phyloP scores from a whole-genome alignment of 2,888 invertebrate species.

The Leucozona laternaria region DNA sequence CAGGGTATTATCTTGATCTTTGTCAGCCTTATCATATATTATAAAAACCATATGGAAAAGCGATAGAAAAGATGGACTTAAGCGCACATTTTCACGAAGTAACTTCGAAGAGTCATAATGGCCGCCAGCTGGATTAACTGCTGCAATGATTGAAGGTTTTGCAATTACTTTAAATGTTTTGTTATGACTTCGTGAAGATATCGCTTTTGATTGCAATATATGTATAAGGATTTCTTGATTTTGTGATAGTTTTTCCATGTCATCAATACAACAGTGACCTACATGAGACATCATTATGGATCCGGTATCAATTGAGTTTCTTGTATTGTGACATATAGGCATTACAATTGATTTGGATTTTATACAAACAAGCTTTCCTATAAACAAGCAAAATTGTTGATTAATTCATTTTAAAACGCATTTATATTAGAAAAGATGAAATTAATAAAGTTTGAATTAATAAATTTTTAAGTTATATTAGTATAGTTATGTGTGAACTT shows the following conservation, averaged over 20 bases:
- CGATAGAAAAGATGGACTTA: constrained; percentile 93
- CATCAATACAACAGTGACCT: constrained; percentile 97
- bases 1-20: constrained; percentile 82
- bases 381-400: neutral
- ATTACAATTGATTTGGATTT: constrained; percentile 2
- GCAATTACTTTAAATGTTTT: constrained; percentile 92
- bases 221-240: constrained; percentile 94
- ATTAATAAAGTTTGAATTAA: too few species aligned
- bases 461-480: too few species aligned
- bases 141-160: constrained; percentile 93
- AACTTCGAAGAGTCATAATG: constrained; percentile 95
- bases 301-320: constrained; percentile 88
- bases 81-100: constrained; percentile 94
- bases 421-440: too few species aligned
- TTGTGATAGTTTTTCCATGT: constrained; percentile 95
- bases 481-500: too few species aligned
- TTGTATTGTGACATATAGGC: neutral
- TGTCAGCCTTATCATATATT: constrained; percentile 93
- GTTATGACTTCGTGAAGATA: constrained; percentile 96
- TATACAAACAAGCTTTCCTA: constrained; percentile 39
- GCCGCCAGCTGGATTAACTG: constrained; percentile 96
- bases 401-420: too few species aligned
- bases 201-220: constrained; percentile 97
- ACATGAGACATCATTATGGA: constrained; percentile 93
- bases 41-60: constrained; percentile 97